Evolutionary conservation across 1,140 invertebrate genomes (phyloP), one percentile per base, ranked within the genome.

Genomic region (Lasioglossum baleicum): DNA sequence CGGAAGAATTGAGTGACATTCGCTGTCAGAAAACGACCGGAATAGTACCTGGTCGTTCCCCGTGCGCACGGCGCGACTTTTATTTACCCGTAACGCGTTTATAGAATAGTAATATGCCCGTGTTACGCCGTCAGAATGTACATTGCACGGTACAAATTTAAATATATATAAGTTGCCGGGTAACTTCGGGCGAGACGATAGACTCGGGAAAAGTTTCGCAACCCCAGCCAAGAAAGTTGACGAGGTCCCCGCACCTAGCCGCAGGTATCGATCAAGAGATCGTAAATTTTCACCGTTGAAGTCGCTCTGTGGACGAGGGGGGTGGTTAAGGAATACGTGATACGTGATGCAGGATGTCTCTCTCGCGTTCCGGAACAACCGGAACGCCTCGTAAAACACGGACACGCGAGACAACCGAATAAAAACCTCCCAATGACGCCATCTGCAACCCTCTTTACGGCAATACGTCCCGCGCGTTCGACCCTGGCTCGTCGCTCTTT

Each of bases 391-490:
- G 75, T 88, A 89, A 90, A 88, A 86, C 81, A 75, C 61, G 79
- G 70, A 83, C 85, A 82, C 84, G 83, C 85, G 61, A 61, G 77
- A 90, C 82, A 84, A 53, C 75, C 76, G 76, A 82, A 81, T 83
- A 87, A 88, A 88, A 89, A 88, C 71, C 65, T 75, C 81, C 72
- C 83, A 86, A 88, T 86, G 83, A 86, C 71, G 81, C 81, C 61
- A 84, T 86, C 82, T 71, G 75, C 88, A 84, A 84, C 70, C 76
- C 86, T 82, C 87, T 89, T 88, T 85, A 88, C 80, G 75, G 79
- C 80, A 73, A 75, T 84, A 68, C 84, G 67, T 80, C 58, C 82
- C 56, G 53, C 61, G 44, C 74, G 60, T 66, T 74, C 60, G 35
- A 67, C 69, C 60, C 56, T 48, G 7, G 7, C 69, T 68, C 35